A percentile compares a stretch with the other conserved stretches of the same genome.
These are phyloP conservation scores for Siniperca obscura DNA, from an alignment of 2,797 vertebrate species.

Conservation along the genomic window DNA sequence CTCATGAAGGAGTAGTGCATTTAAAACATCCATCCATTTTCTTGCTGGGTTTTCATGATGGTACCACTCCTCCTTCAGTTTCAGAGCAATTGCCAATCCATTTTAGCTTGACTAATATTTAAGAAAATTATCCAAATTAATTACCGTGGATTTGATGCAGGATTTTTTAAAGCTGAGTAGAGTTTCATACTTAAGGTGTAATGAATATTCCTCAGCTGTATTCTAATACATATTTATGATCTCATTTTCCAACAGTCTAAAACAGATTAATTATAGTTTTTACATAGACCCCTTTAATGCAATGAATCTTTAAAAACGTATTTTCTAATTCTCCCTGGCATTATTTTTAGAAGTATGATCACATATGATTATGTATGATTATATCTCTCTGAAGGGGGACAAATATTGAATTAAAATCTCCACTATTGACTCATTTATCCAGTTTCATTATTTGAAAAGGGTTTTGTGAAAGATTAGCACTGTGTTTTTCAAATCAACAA, in stretches of 20 bases:
- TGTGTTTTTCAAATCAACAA: constrained; percentile 27
- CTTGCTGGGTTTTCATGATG: constrained; percentile 48
- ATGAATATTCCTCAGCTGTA: constrained; percentile 51
- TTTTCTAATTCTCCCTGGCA: constrained; percentile 32
- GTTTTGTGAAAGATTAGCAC: constrained; percentile 19
- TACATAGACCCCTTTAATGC: constrained; percentile 44
- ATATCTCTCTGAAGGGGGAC: constrained; percentile 38
- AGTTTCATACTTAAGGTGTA: constrained; percentile 56
- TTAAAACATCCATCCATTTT: constrained; percentile 63
- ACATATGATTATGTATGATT: constrained; percentile 57
- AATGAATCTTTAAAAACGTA: constrained; percentile 53
- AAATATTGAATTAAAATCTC: constrained; percentile 51
- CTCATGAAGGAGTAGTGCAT: constrained; percentile 50
- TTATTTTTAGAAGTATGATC: constrained; percentile 51
- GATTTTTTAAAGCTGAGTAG: constrained; percentile 55
- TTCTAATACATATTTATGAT: constrained; percentile 76
- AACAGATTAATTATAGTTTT: constrained; percentile 71
- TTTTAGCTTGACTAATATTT: constrained; percentile 70
- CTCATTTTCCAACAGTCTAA: constrained; percentile 64
- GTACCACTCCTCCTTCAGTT: constrained; percentile 40
- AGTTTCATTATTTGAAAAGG: constrained; percentile 15
- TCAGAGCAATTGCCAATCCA: constrained; percentile 57
- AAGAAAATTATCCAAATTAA: constrained; percentile 69
- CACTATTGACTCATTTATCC: constrained; percentile 29
- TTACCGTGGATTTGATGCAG: constrained; percentile 64